Base-by-base conservation (phyloP, 1,140 invertebrate genomes). In the Papilio machaon region DNA sequence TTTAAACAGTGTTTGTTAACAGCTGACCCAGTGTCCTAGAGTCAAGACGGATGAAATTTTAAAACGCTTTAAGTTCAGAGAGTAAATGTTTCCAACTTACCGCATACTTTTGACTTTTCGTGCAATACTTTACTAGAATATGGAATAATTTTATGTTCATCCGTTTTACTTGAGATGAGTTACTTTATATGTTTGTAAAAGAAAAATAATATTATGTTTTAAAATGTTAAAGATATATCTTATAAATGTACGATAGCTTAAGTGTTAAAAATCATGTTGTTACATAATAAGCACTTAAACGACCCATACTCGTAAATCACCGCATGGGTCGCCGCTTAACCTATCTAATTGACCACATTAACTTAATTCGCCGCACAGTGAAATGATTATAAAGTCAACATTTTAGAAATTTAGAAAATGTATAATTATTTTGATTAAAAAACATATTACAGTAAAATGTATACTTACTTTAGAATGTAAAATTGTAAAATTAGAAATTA, bases 321-420 rank as follows among this genome's bases (percentile, higher is more conserved):
- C 2, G 64, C 64, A 70, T 70, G 64, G 30, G 64, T 70, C 64
- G 30, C 23, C 64, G 64, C 64, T 70, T 70, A 70, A 70, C 64
- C 30, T 15, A 30, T 2, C 13, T 70, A 70, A 70, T 70, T 70
- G 64, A 70, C 7, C 30, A 1, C 30, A 70, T 70, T 70, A 70
- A 70, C 13, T 35, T 70, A 35, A 70, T 70, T 70, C 30, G 35
- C 23, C 30, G 11, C 30, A 70, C 35, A 70, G 13, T 38, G 7
- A 70, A 70, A 70, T 70, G 11, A 38, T 70, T 70, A 70, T 70
- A 70, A 70, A 70, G 30, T 70, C 5, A 70, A 70, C 64, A 35
- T 38, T 38, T 30, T 70, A 17, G 52, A 17, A 54, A 54, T 54
- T 54, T 54, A 15, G 10, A 6, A 30, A 30, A 1, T 30, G 23